Percentiles rank a stretch among this genome's conserved stretches.
phyloP scores from a whole-genome alignment of 2,113 vertebrate genomes.

The Arizona elegans region DNA sequence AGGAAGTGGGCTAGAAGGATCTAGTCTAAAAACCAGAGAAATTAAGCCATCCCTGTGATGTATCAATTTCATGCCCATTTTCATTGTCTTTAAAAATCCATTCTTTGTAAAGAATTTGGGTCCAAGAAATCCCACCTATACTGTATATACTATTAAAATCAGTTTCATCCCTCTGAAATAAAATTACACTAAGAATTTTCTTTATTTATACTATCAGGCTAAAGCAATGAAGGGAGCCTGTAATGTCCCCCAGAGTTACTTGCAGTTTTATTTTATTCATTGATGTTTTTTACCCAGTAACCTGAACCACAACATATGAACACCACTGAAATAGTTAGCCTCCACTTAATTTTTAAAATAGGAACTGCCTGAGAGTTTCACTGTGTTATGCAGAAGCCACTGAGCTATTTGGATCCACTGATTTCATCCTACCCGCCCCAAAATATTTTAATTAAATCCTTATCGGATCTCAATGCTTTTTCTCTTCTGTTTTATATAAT shows the following conservation, averaged over 20 bases:
- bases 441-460: background rate
- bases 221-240: background rate
- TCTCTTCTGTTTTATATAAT: background rate
- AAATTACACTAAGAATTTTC: background rate
- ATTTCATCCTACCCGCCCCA: background rate
- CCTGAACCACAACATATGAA: background rate
- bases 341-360: background rate
- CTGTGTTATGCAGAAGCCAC: background rate
- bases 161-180: background rate
- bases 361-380: background rate
- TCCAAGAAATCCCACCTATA: background rate
- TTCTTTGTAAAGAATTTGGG: background rate
- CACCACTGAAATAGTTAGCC: background rate
- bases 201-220: too few relatives aligned
- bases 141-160: background rate
- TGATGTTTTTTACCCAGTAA: conserved; percentile 7
- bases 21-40: background rate
- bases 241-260: background rate
- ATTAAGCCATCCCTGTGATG: background rate
- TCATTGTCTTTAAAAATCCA: background rate
- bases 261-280: conserved; percentile 11
- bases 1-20: background rate
- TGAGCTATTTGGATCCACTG: background rate
- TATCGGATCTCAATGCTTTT: background rate
- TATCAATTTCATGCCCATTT: background rate